Base-by-base conservation (phyloP, 35 echinoderm and acorn worm species). In the Amphiura filiformis region DNA sequence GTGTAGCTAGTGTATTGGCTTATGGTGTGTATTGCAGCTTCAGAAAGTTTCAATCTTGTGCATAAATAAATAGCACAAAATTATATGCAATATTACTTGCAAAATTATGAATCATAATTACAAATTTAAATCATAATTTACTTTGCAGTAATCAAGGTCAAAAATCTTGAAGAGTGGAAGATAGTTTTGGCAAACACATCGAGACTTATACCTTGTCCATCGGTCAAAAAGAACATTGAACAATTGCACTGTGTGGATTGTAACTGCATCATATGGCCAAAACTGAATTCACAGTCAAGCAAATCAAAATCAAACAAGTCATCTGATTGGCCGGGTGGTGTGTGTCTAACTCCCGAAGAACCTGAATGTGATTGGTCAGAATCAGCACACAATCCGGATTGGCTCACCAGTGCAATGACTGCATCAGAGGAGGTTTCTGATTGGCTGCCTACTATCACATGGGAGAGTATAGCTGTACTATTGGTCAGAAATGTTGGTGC, bases 371-470 rank as follows among this genome's bases (percentile, higher is more conserved):
- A 85, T 36, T 85, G 83, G 83, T 34, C n/a, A 20, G 37, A 35
- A 11, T 37, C n/a, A 2, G 34, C 15, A 4, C 22, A 26, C 39
- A 34, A 36, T n/a, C 36, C 52, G 7, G 61, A 70, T 70, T 70
- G 61, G 61, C 26, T 70, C 1, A 70, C 61, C 4, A n/a, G 11
- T 70, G 61, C 61, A 15, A 15, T 70, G 61, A 4, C 61, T 0
- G 1, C 80, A 38, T 32, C 7, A 17, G 20, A 64, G 17, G 52
- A 28, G 32, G 44, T 34, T 26, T 87, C 80, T 78, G 78, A 88
- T 88, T 92, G 85, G 91, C 76, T 75, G 36, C 86, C 83, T 34
- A 84, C 91, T 18, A 78, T 93, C 91, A 88, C 91, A 88, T 93
- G 91, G 91, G 79, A 88, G 77, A 88, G 86, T 52, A 85, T 88